These are phyloP conservation scores for Pampusana beccarii DNA, from an alignment of 2,113 vertebrate genomes.

Conservation along the genomic window DNA sequence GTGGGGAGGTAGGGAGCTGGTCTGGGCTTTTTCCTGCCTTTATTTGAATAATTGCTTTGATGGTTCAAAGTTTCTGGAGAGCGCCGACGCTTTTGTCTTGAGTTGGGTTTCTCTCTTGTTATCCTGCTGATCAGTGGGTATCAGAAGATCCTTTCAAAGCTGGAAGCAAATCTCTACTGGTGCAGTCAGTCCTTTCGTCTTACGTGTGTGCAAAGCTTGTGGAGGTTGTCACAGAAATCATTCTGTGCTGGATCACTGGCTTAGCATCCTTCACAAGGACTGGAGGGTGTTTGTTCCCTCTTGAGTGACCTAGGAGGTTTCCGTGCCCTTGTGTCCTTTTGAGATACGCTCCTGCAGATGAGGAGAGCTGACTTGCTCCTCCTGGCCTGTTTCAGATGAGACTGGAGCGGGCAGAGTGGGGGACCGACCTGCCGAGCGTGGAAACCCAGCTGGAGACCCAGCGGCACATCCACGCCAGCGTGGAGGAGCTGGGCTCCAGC, in stretches of 20 bases:
- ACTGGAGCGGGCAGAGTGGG: constrained; percentile 93
- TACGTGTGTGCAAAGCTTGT: neutral
- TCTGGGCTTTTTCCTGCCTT: neutral
- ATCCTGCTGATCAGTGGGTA: neutral
- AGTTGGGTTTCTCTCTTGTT: neutral
- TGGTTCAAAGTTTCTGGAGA: neutral
- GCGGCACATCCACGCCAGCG: constrained; percentile 82
- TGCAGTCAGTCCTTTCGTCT: neutral
- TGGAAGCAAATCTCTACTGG: neutral
- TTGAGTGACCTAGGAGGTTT: neutral
- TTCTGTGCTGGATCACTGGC: neutral
- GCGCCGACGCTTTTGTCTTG: neutral
- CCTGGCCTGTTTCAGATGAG: constrained; percentile 78
- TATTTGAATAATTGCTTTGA: neutral
- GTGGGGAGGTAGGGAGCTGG: neutral
- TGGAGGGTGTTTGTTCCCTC: neutral
- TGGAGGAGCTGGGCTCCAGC: constrained; percentile 87
- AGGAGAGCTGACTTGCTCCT: neutral
- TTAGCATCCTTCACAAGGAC: neutral
- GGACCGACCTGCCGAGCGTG: constrained; percentile 90
- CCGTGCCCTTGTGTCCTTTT: neutral
- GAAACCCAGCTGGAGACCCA: constrained; percentile 90
- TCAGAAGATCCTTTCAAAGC: neutral
- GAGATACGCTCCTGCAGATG: neutral
- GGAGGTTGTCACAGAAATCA: neutral